Conservation (phyloP, 1,140 invertebrate genomes). For the Carcinoscorpius rotundicauda region DNA sequence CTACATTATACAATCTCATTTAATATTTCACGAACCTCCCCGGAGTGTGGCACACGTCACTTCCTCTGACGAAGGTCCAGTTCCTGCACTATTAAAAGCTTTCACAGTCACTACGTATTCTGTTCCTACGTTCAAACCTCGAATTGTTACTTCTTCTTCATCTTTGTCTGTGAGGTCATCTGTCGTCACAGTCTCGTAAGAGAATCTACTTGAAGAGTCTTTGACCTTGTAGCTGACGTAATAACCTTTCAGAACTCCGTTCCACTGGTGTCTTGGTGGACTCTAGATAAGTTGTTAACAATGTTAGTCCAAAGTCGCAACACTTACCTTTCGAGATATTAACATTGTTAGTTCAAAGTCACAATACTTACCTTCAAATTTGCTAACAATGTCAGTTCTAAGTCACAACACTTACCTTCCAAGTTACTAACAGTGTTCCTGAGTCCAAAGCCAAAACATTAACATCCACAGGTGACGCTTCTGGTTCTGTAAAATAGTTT, state of each 20-base stretch:
- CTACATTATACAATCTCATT: slow-evolving; percentile 1
- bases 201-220: slow-evolving; percentile 12
- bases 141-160: slow-evolving; percentile 24
- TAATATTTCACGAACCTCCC: neutral
- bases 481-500: slow-evolving; percentile 16
- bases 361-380: slow-evolving; percentile 20
- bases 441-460: slow-evolving; percentile 22
- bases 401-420: slow-evolving; percentile 16
- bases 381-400: slow-evolving; percentile 18
- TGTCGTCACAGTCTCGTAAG: slow-evolving; percentile 12
- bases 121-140: slow-evolving; percentile 22
- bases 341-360: neutral
- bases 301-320: too few relatives aligned
- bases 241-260: slow-evolving; percentile 81
- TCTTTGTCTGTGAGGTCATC: slow-evolving; percentile 11
- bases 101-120: slow-evolving; percentile 26
- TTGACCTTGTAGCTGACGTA: slow-evolving; percentile 25
- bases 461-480: slow-evolving; percentile 24
- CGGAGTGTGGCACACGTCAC: slow-evolving; percentile 22
- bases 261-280: slow-evolving; percentile 75
- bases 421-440: slow-evolving; percentile 22
- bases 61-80: slow-evolving; percentile 24
- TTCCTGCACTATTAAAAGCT: slow-evolving; percentile 25
- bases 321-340: neutral
- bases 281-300: slow-evolving; percentile 33